Conservation (phyloP, 2,797 vertebrate species). For the Rhyacichthys aspro region DNA sequence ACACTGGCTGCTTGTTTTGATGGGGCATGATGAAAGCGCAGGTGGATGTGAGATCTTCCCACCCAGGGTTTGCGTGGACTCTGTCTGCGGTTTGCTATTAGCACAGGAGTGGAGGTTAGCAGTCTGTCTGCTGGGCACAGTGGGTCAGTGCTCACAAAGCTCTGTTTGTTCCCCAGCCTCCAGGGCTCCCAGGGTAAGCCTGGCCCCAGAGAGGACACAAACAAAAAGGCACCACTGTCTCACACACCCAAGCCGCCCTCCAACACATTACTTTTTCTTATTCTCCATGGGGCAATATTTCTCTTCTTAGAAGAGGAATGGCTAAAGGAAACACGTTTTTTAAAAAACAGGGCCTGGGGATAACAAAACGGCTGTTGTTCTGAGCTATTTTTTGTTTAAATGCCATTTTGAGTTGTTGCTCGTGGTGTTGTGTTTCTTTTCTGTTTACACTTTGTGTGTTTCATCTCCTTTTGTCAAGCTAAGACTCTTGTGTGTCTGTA, state of each 20-base stretch:
- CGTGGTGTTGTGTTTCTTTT: conserved; percentile 55
- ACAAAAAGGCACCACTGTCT: conserved; percentile 77
- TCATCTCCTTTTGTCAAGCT: conserved; percentile 57
- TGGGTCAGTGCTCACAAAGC: conserved; percentile 82
- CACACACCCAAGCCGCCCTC: conserved; percentile 64
- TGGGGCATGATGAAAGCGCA: conserved; percentile 77
- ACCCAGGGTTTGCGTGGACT: conserved; percentile 48
- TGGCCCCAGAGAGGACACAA: conserved; percentile 78
- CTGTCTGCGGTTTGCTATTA: conserved; percentile 75
- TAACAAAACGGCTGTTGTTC: conserved; percentile 72
- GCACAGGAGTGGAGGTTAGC: conserved; percentile 70
- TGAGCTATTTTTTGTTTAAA: conserved; percentile 64
- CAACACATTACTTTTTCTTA: conserved; percentile 68
- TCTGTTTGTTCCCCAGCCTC: conserved; percentile 85
- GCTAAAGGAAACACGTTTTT: conserved; percentile 69
- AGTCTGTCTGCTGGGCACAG: conserved; percentile 75
- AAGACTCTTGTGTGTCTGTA: conserved; percentile 51
- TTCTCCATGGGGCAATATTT: conserved; percentile 68
- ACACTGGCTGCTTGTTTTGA: conserved; percentile 66
- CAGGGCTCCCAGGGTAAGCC: conserved; percentile 84
- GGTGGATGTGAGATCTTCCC: conserved; percentile 67
- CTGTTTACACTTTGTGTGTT: conserved; percentile 43
- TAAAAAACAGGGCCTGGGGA: conserved; percentile 66
- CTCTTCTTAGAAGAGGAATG: conserved; percentile 66
- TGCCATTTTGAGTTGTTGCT: conserved; percentile 66